phyloP scores from a whole-genome alignment of 2,888 invertebrate genomes.

The Epistrophella euchroma region DNA sequence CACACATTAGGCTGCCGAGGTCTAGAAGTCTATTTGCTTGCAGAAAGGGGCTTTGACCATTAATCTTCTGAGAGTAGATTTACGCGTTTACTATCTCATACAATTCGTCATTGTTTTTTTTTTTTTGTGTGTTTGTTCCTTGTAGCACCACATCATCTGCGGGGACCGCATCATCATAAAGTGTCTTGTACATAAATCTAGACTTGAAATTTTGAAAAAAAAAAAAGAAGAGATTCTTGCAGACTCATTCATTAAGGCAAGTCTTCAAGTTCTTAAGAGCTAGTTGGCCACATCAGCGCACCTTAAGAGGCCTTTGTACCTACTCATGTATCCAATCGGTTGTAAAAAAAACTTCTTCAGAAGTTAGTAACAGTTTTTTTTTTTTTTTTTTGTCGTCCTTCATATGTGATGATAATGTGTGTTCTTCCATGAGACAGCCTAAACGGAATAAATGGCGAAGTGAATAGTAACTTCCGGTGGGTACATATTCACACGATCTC shows the following conservation, averaged over 20 bases:
- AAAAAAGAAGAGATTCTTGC: conserved; percentile 58
- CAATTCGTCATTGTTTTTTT: conserved; percentile 3
- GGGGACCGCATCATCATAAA: conserved; percentile 8
- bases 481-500: conserved; percentile 67
- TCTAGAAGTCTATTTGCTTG: conserved; percentile 58
- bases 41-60: conserved; percentile 61
- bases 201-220: conserved; percentile 42
- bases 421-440: conserved; percentile 19
- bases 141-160: conserved; percentile 23
- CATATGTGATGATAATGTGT: conserved; percentile 26
- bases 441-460: conserved; percentile 29
- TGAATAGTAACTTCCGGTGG: conserved; percentile 71
- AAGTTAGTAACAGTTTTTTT: conserved; percentile 58
- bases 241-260: conserved; percentile 68
- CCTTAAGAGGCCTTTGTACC: conserved; percentile 11
- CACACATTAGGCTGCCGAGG: conserved; percentile 3
- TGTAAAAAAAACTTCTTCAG: conserved; percentile 71
- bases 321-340: neutral
- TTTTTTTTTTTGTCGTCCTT: conserved; percentile 49
- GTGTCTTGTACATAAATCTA: conserved; percentile 2
- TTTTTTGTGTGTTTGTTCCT: neutral
- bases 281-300: neutral
- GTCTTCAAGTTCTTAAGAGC: conserved; percentile 29
- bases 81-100: conserved; percentile 54
- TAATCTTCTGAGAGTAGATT: conserved; percentile 58